Percentiles rank a stretch among this genome's conserved stretches.
Conservation (phyloP, 2,797 vertebrate genomes). For the Masticophis lateralis region DNA sequence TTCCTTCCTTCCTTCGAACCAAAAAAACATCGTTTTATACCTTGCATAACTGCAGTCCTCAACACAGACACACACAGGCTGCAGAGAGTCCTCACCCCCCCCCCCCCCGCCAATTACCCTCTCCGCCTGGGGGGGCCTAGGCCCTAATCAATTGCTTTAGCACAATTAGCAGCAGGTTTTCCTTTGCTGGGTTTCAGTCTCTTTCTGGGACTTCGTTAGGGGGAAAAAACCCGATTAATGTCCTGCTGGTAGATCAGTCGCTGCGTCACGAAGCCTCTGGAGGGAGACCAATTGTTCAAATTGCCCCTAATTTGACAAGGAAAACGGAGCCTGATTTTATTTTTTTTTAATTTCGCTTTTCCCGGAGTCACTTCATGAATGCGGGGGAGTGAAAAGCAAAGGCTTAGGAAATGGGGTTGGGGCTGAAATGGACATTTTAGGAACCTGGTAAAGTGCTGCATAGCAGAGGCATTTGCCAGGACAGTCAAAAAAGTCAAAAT, state of each 20-base stretch:
- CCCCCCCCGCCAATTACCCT: conserved; percentile 10
- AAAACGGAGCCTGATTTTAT: neutral
- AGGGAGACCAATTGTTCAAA: conserved; percentile 17
- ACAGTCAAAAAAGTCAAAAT: neutral
- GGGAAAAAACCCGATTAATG: neutral
- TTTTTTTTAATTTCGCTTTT: too few relatives aligned
- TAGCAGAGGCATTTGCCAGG: neutral
- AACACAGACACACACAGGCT: too few relatives aligned
- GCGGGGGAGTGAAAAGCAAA: neutral
- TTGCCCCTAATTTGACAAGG: conserved; percentile 22
- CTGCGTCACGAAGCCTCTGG: conserved; percentile 23
- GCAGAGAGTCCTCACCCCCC: neutral
- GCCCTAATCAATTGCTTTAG: conserved; percentile 34
- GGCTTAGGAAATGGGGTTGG: too few relatives aligned
- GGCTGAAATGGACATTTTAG: neutral
- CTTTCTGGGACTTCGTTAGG: neutral
- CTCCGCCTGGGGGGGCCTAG: neutral
- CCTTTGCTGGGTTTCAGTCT: neutral
- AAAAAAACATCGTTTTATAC: neutral
- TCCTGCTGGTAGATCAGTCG: conserved; percentile 28
- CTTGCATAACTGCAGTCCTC: neutral
- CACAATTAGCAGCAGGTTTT: conserved; percentile 21
- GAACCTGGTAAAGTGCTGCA: neutral
- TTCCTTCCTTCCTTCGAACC: neutral
- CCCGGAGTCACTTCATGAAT: neutral